Evolutionary conservation across 2,888 invertebrate species (phyloP), one percentile per base, ranked within the genome.

Genomic region (Anorthoa munda): DNA sequence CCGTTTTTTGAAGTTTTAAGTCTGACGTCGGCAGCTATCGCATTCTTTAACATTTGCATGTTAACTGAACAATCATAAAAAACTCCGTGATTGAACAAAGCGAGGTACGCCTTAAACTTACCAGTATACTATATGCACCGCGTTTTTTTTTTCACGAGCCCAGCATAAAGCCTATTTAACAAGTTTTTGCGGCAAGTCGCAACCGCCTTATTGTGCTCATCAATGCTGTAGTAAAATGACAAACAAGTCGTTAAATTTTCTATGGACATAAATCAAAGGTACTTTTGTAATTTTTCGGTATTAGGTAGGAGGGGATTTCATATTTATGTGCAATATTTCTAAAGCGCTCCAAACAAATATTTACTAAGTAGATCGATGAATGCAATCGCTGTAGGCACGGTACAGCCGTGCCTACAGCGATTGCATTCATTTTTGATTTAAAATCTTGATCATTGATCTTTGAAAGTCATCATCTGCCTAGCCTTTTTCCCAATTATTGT

Each of bases 191-290:
- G 80, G 84, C 85, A 84, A 82, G 82, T 85, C 86, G 86, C 87
- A 82, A 84, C 82, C 85, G 87, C 89, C 91, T 91, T 90, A 90
- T 90, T 89, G 88, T 91, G 86, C 89, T 91, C 90, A 91, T 90
- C 91, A 90, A 90, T 91, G 86, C 87, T 75, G 87, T 85, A 90
- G 90, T 91, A 90, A 93, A 92, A 91, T 92, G 88, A 90, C 89
- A 89, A 89, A 88, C 86, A 86, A 87, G 90, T 93, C 90, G 92
- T 93, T 91, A 92, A 90, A 88, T 88, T 89, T 82, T 89, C 90
- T 90, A 90, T 89, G 85, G 86, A 81, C 88, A 90, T 93, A 92
- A 93, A 92, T 93, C 92, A 91, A 74, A 85, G 77, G 78, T 80
- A 82, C 83, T 87, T 87, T 87, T 84, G 72, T 84, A 82, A 87